Base-by-base conservation (phyloP, 2,113 vertebrate genomes). In the Microtus richardsoni region DNA sequence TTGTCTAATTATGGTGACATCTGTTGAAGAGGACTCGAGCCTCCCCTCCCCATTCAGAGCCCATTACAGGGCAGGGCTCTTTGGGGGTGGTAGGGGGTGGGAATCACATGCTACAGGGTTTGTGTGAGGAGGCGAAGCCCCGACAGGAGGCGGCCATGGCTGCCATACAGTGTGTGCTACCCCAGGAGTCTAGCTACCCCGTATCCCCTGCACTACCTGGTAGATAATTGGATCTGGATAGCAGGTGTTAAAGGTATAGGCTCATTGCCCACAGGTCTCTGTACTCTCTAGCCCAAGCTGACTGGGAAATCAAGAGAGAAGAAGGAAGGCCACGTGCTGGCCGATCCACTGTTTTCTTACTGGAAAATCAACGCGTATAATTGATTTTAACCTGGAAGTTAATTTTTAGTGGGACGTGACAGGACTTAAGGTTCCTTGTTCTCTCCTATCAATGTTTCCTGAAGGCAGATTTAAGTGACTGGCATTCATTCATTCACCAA, bases 1-100 rank as follows among this genome's bases (percentile, higher is more conserved):
- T 98, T 98, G 97, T 98, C 98, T 99, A 98, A 98, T 98, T 98
- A 98, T 96, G 97, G 97, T 75, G 4, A 97, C 97, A 98, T 98
- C 98, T 98, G 98, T 97, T 97, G 97, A 97, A 95, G 97, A 96
- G 94, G 97, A 97, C 93, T 96, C 95, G 93, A 95, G 93, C 94
- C 96, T 97, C 89, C 95, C 96, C 97, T 97, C 97, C 86, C 97
- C 19, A 73, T 94, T 94, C 92, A 54, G 93, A 97, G 96, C 96
- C 94, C 88, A 83, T 78, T 44, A 36, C 62, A 77, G 86, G 93
- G 91, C 62, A 84, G 86, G 93, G 91, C 95, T 96, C 97, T 95
- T 97, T 90, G 36, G 28, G 4, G 70, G 70, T 17, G 5, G 28
- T 62, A 88, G 94, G 94, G 91, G 80, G 95, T 58, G 58, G 58